Percentiles rank a stretch among this genome's conserved stretches.
Evolutionary conservation across 23 tunicate species (phyloP).

Genomic region (Trididemnum nubilum): DNA sequence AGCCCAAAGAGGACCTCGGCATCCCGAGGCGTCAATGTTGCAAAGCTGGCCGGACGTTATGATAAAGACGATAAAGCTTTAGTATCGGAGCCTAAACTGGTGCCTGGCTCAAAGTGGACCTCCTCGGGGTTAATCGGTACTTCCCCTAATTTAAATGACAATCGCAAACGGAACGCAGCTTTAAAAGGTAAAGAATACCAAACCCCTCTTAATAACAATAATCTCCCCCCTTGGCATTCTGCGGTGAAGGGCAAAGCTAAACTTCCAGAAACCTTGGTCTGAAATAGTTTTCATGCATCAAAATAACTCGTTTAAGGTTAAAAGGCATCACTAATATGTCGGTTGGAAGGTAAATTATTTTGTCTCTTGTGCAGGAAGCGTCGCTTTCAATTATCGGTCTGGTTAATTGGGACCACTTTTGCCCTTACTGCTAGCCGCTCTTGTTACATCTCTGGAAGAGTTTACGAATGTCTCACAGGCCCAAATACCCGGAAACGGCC

Average conservation of each 20-base stretch:
- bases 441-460: too few species aligned
- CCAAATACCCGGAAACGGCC: too few species aligned
- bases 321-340: too few species aligned
- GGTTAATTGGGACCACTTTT: too few species aligned
- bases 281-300: too few species aligned
- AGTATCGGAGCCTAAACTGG: not conserved
- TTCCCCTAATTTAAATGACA: too few species aligned
- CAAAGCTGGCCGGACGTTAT: conserved; percentile 17
- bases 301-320: too few species aligned
- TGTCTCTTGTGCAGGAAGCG: too few species aligned
- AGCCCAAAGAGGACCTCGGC: not conserved
- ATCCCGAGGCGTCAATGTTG: not conserved
- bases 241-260: not conserved
- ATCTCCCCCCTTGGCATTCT: not conserved
- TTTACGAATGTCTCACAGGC: too few species aligned
- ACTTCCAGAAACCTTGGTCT: conserved; percentile 19
- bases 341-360: too few species aligned
- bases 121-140: conserved; percentile 34
- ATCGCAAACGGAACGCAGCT: not conserved
- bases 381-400: too few species aligned
- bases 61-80: conserved; percentile 33
- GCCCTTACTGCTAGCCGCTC: too few species aligned
- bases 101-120: conserved; percentile 28
- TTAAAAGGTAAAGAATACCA: not conserved
- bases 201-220: not conserved